Evolutionary conservation across 35 echinoderm and acorn worm species (phyloP).

Genomic region (Chiridota heheva): DNA sequence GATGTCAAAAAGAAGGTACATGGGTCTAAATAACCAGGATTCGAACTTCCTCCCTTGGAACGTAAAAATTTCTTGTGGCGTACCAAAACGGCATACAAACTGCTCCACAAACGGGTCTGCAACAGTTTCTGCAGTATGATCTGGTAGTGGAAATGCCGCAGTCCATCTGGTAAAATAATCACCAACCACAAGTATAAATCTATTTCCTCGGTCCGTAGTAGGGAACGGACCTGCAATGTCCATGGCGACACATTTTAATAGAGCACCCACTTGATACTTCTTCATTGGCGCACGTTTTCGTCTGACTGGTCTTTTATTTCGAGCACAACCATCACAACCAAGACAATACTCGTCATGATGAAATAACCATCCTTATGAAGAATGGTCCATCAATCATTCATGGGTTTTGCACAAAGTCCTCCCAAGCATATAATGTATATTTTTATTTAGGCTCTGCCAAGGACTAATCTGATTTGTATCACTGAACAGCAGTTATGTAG

Average conservation of each 20-base stretch:
- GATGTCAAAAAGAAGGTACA: constrained; percentile 24
- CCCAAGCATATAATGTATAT: no score
- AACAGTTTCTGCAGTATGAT: constrained; percentile 37
- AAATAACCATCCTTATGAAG: no score
- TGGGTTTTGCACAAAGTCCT: no score
- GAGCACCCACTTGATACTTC: constrained; percentile 11
- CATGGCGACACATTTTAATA: constrained; percentile 31
- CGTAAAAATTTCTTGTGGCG: constrained; percentile 55
- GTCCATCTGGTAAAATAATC: constrained; percentile 71
- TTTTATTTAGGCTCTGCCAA: no score
- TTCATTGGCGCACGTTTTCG: constrained; percentile 9
- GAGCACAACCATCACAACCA: constrained; percentile 32
- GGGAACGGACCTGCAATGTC: constrained; percentile 49
- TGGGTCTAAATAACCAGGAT: constrained; percentile 27
- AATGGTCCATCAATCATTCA: no score
- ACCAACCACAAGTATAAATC: constrained; percentile 59
- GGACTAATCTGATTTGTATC: no score
- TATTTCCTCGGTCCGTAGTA: constrained; percentile 29
- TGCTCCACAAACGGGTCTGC: constrained; percentile 48
- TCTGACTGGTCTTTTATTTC: background rate
- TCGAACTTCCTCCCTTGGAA: constrained; percentile 73
- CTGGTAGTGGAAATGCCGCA: constrained; percentile 26
- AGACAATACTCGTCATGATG: background rate
- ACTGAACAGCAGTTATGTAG: no score
- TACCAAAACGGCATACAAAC: constrained; percentile 53